Evolutionary conservation across 2,113 vertebrate species (phyloP), one percentile per base, ranked within the genome.

Genomic region (Gymnocephalus cernua): DNA sequence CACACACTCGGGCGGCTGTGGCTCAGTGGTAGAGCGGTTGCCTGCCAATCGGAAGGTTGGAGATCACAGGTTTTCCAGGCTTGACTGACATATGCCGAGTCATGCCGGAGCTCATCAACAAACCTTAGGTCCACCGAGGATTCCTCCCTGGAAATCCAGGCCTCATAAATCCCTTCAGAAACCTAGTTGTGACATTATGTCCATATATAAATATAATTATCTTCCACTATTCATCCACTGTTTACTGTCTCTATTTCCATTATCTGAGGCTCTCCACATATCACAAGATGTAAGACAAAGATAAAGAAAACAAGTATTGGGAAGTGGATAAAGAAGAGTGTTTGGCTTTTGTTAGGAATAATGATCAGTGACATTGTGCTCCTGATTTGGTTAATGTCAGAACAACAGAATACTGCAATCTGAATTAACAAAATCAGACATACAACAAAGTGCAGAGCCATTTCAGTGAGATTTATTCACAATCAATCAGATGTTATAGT

Each of bases 381-480:
- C 13, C 45, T 47, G 16, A 27, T 81, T 70, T 13, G 11, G 38
- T 86, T 84, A 80, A 62, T 69, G 66, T 66, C 41, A 58, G 23
- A 72, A 15, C 25, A 69, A 23, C 10, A 48, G 14, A 53, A 5
- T 53, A 41, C 32, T 27, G 2, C 21, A 29, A 44, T 66, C 15
- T 68, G 45, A 71, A 59, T 38, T 61, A 57, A 87, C 44, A 45
- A 72, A 41, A 72, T 79, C 44, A 62, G 66, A 58, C 8, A 47
- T 47, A 6, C 41, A 53, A 64, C 66, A 72, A 72, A 56, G 56
- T n/a, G 58, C 51, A 76, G 73, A 71, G 61, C 19, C 32, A 57
- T 74, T 65, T 68, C 23, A 75, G 25, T 84, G 82, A 87, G 45
- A 68, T 82, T 82, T 77, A 81, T 75, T 73, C n/a, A 51, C 25